Percentiles rank a stretch among this genome's conserved stretches.
phyloP scores from a whole-genome alignment of 1,140 invertebrate genomes.

The Diprion similis region DNA sequence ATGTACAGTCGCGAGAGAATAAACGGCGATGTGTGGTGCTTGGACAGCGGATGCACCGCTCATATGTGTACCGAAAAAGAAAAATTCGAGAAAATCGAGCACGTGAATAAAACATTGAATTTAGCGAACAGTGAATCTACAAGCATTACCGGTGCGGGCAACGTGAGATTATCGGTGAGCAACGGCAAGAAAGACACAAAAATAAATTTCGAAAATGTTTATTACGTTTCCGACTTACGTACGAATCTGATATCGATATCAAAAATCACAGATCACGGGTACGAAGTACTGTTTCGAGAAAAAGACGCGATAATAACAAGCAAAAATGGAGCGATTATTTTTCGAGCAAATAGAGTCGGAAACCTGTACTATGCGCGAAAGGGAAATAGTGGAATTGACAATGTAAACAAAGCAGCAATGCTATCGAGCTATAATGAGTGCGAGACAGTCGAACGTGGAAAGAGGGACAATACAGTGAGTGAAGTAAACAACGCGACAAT shows the following conservation, averaged over 20 bases:
- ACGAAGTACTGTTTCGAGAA: no score
- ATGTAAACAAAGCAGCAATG: no score
- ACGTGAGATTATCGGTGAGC: conserved; percentile 13
- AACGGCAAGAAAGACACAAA: conserved; percentile 3
- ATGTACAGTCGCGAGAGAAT: not conserved
- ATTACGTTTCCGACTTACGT: conserved; percentile 19
- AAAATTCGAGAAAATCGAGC: not conserved
- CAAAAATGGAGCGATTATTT: no score
- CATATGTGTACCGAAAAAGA: no score
- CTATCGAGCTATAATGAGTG: no score
- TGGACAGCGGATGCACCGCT: conserved; percentile 18
- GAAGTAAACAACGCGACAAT: no score
- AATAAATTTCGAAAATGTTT: conserved; percentile 15
- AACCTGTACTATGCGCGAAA: no score
- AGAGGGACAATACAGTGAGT: no score
- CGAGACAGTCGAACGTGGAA: no score
- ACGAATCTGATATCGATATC: conserved; percentile 25
- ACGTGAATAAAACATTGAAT: conserved; percentile 14
- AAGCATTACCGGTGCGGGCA: conserved; percentile 18
- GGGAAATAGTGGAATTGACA: no score
- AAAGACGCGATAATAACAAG: no score
- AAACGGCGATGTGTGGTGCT: conserved; percentile 14
- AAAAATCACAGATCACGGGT: conserved; percentile 22
- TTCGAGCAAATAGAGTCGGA: no score
- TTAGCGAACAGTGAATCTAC: conserved; percentile 21